Base-by-base conservation (phyloP, 2,888 invertebrate genomes). In the Eilema caniola region DNA sequence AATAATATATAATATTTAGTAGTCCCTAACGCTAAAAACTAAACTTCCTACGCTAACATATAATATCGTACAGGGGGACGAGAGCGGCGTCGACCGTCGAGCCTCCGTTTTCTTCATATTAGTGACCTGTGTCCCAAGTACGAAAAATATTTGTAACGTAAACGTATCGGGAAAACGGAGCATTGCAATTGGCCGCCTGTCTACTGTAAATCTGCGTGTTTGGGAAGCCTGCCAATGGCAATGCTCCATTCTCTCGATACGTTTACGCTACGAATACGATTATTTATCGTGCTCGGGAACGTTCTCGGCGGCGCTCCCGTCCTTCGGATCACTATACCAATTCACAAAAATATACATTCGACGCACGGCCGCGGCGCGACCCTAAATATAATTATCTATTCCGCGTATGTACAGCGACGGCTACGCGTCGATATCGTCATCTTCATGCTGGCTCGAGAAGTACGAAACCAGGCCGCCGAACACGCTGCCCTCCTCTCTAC, bases 381-480 rank as follows among this genome's bases (percentile, higher is more conserved):
- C 3, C 16, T 65, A 75, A 72, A 79, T 82, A 81, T 79, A 76
- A 79, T 79, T 77, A 74, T 76, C 77, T 82, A 82, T 75, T 66
- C 73, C 74, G 71, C 69, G 24, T 80, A 83, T 79, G 74, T 81
- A 83, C 80, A 78, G 68, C 60, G 31, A 28, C 61, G 47, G 69
- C 86, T 91, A 93, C 77, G 91, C 96, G 91, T 98, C 98, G 86
- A 98, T 96, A 10, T 53, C 53, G 92, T 98, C 98, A 88, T 98
- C 98, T 90, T 98, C 97, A 82, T 96, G 96, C 92, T 98, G 98
- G 88, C 98, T 98, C 82, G 98, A 98, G 93, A 98, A 98, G 94
- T 98, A 98, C 90, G 98, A 98, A 72, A 98, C 98, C 84, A 98
- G 96, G 7, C 98, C 98, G 57, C 98, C 98, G 91, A 98, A 98